Evolutionary conservation across 1,140 invertebrate genomes (phyloP).

Genomic region (Frieseomelitta varia): DNA sequence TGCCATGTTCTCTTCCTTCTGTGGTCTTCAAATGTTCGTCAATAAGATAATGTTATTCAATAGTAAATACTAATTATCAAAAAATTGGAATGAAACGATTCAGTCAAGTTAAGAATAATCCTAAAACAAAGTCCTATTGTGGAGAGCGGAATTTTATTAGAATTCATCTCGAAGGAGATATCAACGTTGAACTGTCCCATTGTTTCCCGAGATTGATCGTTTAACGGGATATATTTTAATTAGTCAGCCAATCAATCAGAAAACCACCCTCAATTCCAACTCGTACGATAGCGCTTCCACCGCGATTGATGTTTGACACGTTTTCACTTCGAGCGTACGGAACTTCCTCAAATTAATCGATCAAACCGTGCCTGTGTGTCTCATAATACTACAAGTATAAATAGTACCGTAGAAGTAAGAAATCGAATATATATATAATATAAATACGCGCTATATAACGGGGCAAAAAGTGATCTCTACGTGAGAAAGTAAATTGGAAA

Average conservation of each 20-base stretch:
- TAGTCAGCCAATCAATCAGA: constrained; percentile 20
- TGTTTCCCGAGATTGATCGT: constrained; percentile 18
- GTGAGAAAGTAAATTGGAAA: no score
- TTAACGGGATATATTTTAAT: constrained; percentile 29
- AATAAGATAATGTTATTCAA: background rate
- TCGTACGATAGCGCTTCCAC: background rate
- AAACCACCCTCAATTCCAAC: background rate
- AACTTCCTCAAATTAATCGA: background rate
- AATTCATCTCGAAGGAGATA: background rate
- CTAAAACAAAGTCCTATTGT: background rate
- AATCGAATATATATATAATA: background rate
- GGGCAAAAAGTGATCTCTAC: no score
- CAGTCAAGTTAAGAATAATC: background rate
- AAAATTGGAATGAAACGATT: background rate
- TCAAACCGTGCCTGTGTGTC: background rate
- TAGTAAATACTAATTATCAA: background rate
- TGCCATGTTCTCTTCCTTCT: no score
- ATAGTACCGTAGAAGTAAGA: background rate
- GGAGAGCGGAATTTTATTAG: background rate
- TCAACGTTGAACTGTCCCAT: background rate
- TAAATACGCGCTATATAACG: background rate
- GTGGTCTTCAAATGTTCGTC: background rate
- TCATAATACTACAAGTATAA: background rate
- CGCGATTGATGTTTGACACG: constrained; percentile 10
- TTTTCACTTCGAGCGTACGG: background rate